Base-by-base conservation (phyloP, 2,888 invertebrate genomes). In the Bimastos eiseni region DNA sequence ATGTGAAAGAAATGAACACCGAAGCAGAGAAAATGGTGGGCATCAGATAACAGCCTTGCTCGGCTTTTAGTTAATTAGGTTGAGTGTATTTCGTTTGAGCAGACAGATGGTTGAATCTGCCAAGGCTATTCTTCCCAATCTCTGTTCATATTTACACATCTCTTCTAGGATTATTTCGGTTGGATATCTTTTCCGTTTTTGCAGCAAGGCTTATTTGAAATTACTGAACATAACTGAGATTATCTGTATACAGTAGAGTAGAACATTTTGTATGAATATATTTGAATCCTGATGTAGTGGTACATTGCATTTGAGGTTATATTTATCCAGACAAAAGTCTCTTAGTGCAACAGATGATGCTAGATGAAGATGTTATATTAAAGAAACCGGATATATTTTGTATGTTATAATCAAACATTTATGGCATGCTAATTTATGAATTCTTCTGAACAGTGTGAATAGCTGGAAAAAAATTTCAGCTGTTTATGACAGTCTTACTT, bases 1-100 rank as follows among this genome's bases (percentile, higher is more conserved):
- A 97, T 91, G 95, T 99, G 90, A 97, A 97, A 94, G 97, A 97
- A 91, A 97, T 98, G 96, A 99, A 99, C 94, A 96, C 97, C 91
- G 97, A 98, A 95, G 98, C 98, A 0, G 98, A 99, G 94, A 97
- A 97, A 95, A 96, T 97, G 94, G 95, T 95, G 91, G 92, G 92
- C 89, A 49, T 44, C 49, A 24, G 49, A 49, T 34, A 38, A 36
- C 13, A n/a, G n/a, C n/a, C 33, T 49, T 70, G 34, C 2, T 34
- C 21, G 36, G 36, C 41, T 90, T 38, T 8, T 30, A 11, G 8
- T 70, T n/a, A 70, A 11, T 70, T 70, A n/a, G 11, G 17, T 8
- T 70, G n/a, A n/a, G 70, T n/a, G 8, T 70, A 1, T 70, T 70
- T n/a, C n/a, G 8, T 70, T 70, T 70, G 8, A n/a, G 8, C 6